Base-by-base conservation (phyloP, 2,113 vertebrate genomes). In the Camelus bactrianus region DNA sequence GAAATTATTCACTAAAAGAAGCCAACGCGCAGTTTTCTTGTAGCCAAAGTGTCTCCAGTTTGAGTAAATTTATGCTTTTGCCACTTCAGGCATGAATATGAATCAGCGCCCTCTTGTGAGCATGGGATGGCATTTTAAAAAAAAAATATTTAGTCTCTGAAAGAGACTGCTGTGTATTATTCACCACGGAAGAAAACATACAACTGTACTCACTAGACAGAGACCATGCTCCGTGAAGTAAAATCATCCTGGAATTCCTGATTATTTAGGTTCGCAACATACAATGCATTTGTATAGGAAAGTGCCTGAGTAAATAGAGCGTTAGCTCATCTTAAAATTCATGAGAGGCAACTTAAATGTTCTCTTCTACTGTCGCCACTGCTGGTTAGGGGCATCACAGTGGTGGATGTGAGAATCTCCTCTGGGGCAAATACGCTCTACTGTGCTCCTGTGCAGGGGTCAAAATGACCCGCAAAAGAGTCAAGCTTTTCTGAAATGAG, bases 71-170 rank as follows among this genome's bases (percentile, higher is more conserved):
- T 87, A 50, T 28, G 65, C 46, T 46, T n/a, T 94, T 94, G 65
- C 91, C 89, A 91, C 73, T 76, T 72, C 8, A 60, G 83, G 65
- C 83, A 67, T 62, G 69, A 89, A 90, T 95, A 83, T 87, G 58
- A 95, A 90, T 94, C 89, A 93, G 92, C 75, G 79, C 86, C 96
- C 95, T 95, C 94, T 97, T 96, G 96, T 97, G 96, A 97, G 73
- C 88, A 88, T 64, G 86, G 48, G 19, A 60, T 20, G 82, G 70
- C 97, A 95, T 24, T 64, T 75, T 58, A 1, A 38, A 77, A 89
- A 38, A 73, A 89, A 89, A 62, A 28, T 58, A 83, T 24, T 54
- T 38, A 58, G 26, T 94, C 35, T 11, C 30, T 60, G 52, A 42
- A 73, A 95, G 16, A 69, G 62, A 83, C 12, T 15, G 58, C 42